phyloP scores from a whole-genome alignment of 1,140 invertebrate species.

The Hycleus phaleratus region DNA sequence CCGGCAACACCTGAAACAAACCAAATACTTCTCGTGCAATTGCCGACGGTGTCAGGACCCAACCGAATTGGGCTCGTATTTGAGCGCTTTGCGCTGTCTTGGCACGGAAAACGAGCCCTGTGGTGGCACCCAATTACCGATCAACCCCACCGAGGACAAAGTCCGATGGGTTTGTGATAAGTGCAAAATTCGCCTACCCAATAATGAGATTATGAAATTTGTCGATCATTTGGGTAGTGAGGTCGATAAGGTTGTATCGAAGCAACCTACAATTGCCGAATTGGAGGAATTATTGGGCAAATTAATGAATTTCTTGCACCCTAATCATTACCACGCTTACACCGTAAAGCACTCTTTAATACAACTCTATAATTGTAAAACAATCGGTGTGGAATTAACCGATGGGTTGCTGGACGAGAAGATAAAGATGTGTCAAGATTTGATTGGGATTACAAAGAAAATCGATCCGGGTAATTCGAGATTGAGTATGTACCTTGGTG shows the following conservation, averaged over 20 bases:
- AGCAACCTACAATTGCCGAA: constrained; percentile 39
- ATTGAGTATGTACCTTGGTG: not conserved
- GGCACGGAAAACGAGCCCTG: constrained; percentile 39
- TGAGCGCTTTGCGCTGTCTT: constrained; percentile 55
- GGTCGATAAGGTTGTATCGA: constrained; percentile 49
- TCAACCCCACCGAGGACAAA: constrained; percentile 49
- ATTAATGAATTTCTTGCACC: constrained; percentile 23
- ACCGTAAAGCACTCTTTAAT: constrained; percentile 43
- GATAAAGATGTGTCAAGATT: not conserved
- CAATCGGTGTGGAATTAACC: not conserved
- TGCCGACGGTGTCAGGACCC: constrained; percentile 56
- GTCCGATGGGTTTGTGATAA: constrained; percentile 56
- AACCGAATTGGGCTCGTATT: constrained; percentile 54
- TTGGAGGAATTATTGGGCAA: constrained; percentile 57
- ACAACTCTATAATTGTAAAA: not conserved
- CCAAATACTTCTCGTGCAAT: constrained; percentile 58
- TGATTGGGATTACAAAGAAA: not conserved
- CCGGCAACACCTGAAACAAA: constrained; percentile 49
- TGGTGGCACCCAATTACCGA: constrained; percentile 47
- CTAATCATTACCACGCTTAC: constrained; percentile 1
- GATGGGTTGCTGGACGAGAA: not conserved
- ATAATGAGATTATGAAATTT: constrained; percentile 50
- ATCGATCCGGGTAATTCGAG: not conserved
- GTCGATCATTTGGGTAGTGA: constrained; percentile 54
- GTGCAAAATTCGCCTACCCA: constrained; percentile 48